Percentiles rank a stretch among this genome's conserved stretches.
phyloP scores from a whole-genome alignment of 1,140 invertebrate species.

The Caligus rogercresseyi region DNA sequence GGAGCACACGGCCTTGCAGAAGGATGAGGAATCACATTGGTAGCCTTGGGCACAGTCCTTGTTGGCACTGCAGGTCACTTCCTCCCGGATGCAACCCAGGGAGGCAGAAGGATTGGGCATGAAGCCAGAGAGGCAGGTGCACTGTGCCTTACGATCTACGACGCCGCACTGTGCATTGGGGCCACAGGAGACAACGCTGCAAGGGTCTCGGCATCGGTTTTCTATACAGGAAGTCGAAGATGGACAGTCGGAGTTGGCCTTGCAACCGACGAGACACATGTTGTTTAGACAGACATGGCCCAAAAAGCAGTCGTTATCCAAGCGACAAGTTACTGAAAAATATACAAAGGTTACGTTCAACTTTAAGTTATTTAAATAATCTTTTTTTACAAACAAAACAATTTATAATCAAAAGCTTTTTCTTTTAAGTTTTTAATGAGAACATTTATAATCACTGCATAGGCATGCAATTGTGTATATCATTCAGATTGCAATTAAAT shows the following conservation, averaged over 20 bases:
- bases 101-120: slow-evolving; percentile 56
- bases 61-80: slow-evolving; percentile 47
- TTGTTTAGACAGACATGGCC: slow-evolving; percentile 70
- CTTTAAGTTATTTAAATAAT: no score
- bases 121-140: slow-evolving; percentile 52
- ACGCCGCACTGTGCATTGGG: slow-evolving; percentile 53
- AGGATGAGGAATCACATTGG: slow-evolving; percentile 44
- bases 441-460: no score
- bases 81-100: slow-evolving; percentile 57
- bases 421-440: no score
- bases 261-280: slow-evolving; percentile 64
- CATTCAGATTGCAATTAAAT: no score
- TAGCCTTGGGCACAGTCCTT: slow-evolving; percentile 49
- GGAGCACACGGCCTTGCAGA: slow-evolving; percentile 55
- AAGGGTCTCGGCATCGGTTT: slow-evolving; percentile 34
- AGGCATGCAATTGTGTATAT: no score
- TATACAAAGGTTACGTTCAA: no score
- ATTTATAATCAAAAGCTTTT: no score
- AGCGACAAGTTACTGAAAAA: slow-evolving; percentile 54
- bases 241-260: slow-evolving; percentile 65
- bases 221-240: slow-evolving; percentile 55
- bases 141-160: slow-evolving; percentile 57
- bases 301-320: slow-evolving; percentile 75
- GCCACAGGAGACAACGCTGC: slow-evolving; percentile 37
- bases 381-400: no score